Percentiles rank a stretch among this genome's conserved stretches.
These are phyloP conservation scores for Cynoglossus semilaevis DNA, from an alignment of 2,113 vertebrate species.

Conservation along the genomic window DNA sequence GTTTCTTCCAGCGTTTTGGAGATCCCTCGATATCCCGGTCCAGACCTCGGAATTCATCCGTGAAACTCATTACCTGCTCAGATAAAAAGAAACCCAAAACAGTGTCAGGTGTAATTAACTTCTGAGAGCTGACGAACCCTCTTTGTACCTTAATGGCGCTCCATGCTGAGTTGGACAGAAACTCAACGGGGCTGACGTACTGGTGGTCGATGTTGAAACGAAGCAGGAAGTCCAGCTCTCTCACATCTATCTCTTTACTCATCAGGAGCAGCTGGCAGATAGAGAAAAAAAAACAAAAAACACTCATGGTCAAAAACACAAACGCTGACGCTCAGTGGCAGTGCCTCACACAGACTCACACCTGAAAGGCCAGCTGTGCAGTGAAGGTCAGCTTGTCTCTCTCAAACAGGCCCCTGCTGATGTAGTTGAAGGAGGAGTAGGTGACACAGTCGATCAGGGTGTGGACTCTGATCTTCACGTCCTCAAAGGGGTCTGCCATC, in stretches of 20 bases:
- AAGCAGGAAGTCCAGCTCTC: slow-evolving; percentile 80
- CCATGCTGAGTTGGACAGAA: slow-evolving; percentile 76
- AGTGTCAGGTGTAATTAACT: not conserved
- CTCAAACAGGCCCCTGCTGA: slow-evolving; percentile 77
- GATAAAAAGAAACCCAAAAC: too few relatives aligned
- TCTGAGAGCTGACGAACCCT: not conserved
- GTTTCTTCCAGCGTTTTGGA: slow-evolving; percentile 75
- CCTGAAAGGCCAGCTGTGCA: slow-evolving; percentile 76
- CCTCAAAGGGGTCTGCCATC: slow-evolving; percentile 68
- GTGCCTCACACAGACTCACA: slow-evolving; percentile 25
- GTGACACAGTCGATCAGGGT: slow-evolving; percentile 72
- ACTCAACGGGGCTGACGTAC: slow-evolving; percentile 76
- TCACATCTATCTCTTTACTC: slow-evolving; percentile 73
- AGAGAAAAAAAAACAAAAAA: slow-evolving; percentile 16
- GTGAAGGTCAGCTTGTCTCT: slow-evolving; percentile 78
- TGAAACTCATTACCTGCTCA: slow-evolving; percentile 72
- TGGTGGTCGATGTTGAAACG: slow-evolving; percentile 78
- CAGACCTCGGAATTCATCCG: slow-evolving; percentile 76
- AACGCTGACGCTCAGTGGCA: not conserved
- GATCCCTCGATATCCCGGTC: slow-evolving; percentile 80
- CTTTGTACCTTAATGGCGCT: slow-evolving; percentile 76
- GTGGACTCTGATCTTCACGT: slow-evolving; percentile 71
- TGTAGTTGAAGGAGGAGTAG: slow-evolving; percentile 78
- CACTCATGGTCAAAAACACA: not conserved
- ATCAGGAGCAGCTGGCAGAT: slow-evolving; percentile 72